A percentile compares a stretch with the other conserved stretches of the same genome.
Evolutionary conservation across 2,113 vertebrate genomes (phyloP).

Genomic region (Rissa tridactyla): DNA sequence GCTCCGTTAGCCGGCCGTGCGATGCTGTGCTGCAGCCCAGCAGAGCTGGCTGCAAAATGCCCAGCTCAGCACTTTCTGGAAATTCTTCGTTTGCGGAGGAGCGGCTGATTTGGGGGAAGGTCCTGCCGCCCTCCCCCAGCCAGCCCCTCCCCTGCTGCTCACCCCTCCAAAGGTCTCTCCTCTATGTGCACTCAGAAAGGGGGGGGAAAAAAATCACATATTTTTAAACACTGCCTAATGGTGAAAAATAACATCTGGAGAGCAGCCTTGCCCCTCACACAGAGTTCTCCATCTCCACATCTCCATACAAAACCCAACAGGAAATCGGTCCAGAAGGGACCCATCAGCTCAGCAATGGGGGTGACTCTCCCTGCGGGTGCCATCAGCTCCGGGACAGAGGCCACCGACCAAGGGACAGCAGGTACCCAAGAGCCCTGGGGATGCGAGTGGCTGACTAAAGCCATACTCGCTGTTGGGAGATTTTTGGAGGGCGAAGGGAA

Average conservation of each 20-base stretch:
- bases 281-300: neutral
- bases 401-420: neutral
- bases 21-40: neutral
- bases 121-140: neutral
- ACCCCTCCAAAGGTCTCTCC: neutral
- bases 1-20: accelerated
- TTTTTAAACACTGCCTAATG: constrained; percentile 22
- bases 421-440: neutral
- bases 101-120: neutral
- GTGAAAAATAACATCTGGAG: constrained; percentile 49
- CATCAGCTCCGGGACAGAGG: neutral
- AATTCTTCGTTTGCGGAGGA: neutral
- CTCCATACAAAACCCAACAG: neutral
- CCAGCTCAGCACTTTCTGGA: neutral
- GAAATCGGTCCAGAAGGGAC: neutral
- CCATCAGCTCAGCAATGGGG: neutral
- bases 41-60: neutral
- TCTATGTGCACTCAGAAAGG: neutral
- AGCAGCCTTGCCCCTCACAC: neutral
- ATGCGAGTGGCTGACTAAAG: neutral
- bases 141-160: neutral
- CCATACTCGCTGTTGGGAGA: neutral
- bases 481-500: neutral
- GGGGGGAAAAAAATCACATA: accelerated
- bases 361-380: accelerated